These are phyloP conservation scores for Acanthiza pusilla DNA, from an alignment of 2,797 vertebrate species.

Conservation along the genomic window DNA sequence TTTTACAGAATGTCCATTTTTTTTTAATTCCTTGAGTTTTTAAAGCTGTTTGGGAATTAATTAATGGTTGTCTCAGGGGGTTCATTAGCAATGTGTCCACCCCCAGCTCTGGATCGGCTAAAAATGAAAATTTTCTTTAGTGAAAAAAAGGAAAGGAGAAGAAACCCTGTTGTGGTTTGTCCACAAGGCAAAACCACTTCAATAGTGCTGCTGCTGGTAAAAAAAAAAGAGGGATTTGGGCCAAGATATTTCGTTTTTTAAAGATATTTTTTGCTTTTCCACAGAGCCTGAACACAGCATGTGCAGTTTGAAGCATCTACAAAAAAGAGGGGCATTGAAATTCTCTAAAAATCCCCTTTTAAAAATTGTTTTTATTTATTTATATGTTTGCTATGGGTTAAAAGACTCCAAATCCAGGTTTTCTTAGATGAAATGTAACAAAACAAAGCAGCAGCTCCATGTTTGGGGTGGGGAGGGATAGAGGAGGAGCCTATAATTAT, in stretches of 20 bases:
- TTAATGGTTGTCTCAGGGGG: not conserved
- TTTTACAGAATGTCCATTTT: not conserved
- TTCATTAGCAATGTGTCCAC: not conserved
- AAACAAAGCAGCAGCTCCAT: not conserved
- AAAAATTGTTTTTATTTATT: not conserved
- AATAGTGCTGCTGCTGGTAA: not conserved
- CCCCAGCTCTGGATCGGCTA: not conserved
- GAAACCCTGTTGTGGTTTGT: not conserved
- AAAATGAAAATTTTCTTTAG: not conserved
- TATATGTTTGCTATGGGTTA: rapidly evolving
- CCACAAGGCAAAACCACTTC: not conserved
- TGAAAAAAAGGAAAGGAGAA: not conserved
- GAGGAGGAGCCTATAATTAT: not conserved
- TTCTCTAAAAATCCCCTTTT: not conserved
- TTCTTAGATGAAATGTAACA: not conserved
- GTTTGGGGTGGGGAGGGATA: not conserved
- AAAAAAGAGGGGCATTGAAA: not conserved
- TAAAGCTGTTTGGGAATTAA: not conserved
- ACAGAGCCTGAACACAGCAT: rapidly evolving
- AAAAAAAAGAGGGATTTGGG: not conserved
- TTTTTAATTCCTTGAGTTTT: not conserved
- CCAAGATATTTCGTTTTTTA: not conserved
- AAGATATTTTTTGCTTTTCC: not conserved
- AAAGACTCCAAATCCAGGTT: not conserved
- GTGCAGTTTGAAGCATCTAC: rapidly evolving